Conservation (phyloP, 2,797 vertebrate genomes). For the Balearica regulorum region DNA sequence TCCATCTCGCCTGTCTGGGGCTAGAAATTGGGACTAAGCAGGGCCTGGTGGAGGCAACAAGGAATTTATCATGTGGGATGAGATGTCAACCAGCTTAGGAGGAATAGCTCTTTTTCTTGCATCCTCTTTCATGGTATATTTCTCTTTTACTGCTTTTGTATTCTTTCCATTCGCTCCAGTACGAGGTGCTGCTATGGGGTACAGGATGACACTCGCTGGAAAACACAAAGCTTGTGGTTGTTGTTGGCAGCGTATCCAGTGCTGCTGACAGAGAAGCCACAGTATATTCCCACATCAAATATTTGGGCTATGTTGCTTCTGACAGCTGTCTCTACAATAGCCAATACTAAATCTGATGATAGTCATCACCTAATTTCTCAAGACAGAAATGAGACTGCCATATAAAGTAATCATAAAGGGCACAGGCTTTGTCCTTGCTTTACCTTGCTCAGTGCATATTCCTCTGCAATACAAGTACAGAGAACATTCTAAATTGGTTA, state of each 20-base stretch:
- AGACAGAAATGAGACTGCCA: neutral
- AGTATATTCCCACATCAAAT: neutral
- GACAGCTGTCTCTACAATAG: conserved; percentile 7
- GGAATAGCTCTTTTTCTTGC: neutral
- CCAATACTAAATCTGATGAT: neutral
- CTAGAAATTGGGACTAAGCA: neutral
- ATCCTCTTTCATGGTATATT: neutral
- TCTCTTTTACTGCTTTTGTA: neutral
- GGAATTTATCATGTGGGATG: neutral
- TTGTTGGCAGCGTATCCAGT: neutral
- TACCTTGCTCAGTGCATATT: neutral
- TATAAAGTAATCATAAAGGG: neutral
- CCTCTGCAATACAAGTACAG: neutral
- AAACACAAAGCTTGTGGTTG: neutral
- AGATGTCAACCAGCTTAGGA: neutral
- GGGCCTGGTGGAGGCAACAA: neutral
- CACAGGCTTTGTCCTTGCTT: neutral
- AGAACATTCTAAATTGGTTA: neutral
- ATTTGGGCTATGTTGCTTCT: neutral
- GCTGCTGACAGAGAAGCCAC: conserved; percentile 4
- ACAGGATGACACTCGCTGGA: neutral
- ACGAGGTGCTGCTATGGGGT: neutral
- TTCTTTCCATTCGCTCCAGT: neutral
- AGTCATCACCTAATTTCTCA: neutral
- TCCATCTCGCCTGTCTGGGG: neutral